A percentile compares a stretch with the other conserved stretches of the same genome.
These are phyloP conservation scores for Crotalus viridis DNA, from an alignment of 2,113 vertebrate genomes.

Conservation along the genomic window DNA sequence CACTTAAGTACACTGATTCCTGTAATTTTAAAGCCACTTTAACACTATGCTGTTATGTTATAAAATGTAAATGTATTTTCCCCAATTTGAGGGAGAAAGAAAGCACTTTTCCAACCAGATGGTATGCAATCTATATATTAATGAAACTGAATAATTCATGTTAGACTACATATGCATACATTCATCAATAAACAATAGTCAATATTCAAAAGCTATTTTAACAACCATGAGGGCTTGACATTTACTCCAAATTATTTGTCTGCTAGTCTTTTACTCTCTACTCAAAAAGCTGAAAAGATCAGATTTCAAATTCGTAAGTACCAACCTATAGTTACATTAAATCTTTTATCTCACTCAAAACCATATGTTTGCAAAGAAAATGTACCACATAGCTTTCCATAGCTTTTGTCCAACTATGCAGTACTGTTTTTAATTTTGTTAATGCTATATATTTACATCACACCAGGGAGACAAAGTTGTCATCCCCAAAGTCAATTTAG, in stretches of 20 bases:
- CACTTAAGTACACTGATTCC: slow-evolving; percentile 4
- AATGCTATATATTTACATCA: not conserved
- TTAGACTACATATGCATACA: slow-evolving; percentile 44
- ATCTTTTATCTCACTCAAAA: not conserved
- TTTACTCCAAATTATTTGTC: slow-evolving; percentile 8
- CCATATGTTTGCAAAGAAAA: not conserved
- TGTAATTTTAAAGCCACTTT: slow-evolving; percentile 3
- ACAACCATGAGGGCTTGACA: slow-evolving; percentile 19
- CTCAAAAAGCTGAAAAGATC: not conserved
- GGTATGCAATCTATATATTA: slow-evolving; percentile 53
- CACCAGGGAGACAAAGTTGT: not conserved
- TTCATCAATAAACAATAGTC: slow-evolving; percentile 52
- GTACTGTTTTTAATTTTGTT: not conserved
- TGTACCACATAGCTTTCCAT: not conserved
- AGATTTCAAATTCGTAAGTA: not conserved
- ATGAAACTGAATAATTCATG: slow-evolving; percentile 58
- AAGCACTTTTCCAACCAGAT: slow-evolving; percentile 55
- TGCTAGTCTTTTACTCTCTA: not conserved
- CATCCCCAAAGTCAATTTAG: not conserved
- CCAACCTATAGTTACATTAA: not conserved
- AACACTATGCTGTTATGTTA: not conserved
- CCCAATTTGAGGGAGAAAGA: not conserved
- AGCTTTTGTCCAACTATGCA: not conserved
- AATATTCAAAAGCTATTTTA: slow-evolving; percentile 15
- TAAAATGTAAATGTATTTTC: not conserved